A percentile compares a stretch with the other conserved stretches of the same genome.
phyloP scores from a whole-genome alignment of 2,888 invertebrate genomes.

The Colletes collaris region DNA sequence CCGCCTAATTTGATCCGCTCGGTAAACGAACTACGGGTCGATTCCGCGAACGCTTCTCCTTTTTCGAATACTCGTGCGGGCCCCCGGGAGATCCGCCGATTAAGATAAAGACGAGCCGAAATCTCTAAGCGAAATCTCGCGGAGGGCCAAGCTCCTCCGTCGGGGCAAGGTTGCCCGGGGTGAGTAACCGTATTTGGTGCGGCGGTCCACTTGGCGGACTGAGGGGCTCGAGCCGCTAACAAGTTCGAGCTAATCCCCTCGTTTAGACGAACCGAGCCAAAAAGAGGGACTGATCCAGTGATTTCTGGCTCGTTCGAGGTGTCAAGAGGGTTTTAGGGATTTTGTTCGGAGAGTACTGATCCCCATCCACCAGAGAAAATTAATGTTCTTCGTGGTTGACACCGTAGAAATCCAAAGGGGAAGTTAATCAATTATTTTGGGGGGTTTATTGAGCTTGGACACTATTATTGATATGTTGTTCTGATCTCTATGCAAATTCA shows the following conservation, averaged over 20 bases:
- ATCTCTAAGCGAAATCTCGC: conserved; percentile 65
- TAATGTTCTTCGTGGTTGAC: background rate
- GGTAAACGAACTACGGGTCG: conserved; percentile 31
- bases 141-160: conserved; percentile 52
- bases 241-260: conserved; percentile 26
- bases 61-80: conserved; percentile 20
- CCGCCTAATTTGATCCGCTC: conserved; percentile 52
- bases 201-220: conserved; percentile 44
- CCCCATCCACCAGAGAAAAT: no score
- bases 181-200: conserved; percentile 76
- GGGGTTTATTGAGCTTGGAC: no score
- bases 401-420: no score
- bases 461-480: no score
- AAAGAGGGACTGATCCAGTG: background rate
- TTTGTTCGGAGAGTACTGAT: background rate
- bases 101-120: conserved; percentile 69
- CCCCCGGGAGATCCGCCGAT: conserved; percentile 68
- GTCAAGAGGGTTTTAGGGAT: conserved; percentile 1
- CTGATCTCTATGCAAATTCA: no score
- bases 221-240: conserved; percentile 48
- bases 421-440: no score
- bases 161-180: conserved; percentile 62
- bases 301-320: background rate
- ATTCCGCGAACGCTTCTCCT: conserved; percentile 8
- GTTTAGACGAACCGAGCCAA: background rate